Evolutionary conservation across 2,888 invertebrate genomes (phyloP), one percentile per base, ranked within the genome.

Genomic region (Pantelozetes paolii): DNA sequence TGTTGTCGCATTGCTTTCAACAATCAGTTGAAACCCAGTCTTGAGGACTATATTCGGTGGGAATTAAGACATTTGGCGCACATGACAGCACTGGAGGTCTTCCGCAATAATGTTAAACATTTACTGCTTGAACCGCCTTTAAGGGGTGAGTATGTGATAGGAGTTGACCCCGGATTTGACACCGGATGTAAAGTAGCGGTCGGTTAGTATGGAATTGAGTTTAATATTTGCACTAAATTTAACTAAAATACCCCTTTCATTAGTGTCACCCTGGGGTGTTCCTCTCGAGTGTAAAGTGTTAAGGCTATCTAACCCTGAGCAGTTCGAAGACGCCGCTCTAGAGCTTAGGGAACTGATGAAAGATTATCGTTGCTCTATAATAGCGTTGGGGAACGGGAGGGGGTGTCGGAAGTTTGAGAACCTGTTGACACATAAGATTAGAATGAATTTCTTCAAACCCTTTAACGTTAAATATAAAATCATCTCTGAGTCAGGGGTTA

Each of bases 121-220:
- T 85, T 95, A 71, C 84, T 96, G 9, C 83, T 94, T 15, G 88
- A 88, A 62, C 88, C 91, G 23, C 94, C 95, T 0, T 85, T 93
- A 0, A 88, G 90, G 80, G 92, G 91, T 45, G 87, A 88, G 81
- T 85, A 86, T 9, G 90, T 96, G 75, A 84, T 92, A 36, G 94
- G 92, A 0, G 86, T 96, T 71, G 96, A 96, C 84, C 96, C 96
- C 0, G 95, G 96, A 0, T 94, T 89, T 81, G 85, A 83, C 76
- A 89, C 92, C 81, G 95, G 95, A 0, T 95, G 94, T 81, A 96
- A 96, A 86, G 83, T 90, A 54, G 94, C 93, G 2, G 84, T 93
- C 6, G 88, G 94, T 76, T 89, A 89, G 15, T 84, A 86, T 73
- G 88, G 86, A 71, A 91, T 91, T 76, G 74, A 74, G 1, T 15